These are phyloP conservation scores for Plodia interpunctella DNA, from an alignment of 1,140 invertebrate genomes.

Conservation along the genomic window DNA sequence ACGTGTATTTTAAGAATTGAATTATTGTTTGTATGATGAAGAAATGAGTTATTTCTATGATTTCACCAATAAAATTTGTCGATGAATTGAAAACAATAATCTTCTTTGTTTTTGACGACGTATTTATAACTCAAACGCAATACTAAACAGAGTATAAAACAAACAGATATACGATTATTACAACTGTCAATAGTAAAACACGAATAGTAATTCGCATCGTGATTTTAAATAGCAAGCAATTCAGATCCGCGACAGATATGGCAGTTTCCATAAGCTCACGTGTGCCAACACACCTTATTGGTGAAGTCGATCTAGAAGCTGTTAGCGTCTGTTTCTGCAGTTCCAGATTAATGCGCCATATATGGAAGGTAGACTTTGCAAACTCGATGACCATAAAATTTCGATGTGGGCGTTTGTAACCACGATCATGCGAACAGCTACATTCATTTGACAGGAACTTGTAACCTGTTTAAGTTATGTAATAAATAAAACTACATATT, in stretches of 20 bases:
- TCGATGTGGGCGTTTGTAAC: constrained; percentile 39
- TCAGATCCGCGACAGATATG: constrained; percentile 1
- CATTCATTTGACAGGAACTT: constrained; percentile 59
- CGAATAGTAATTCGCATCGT: neutral
- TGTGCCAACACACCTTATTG: constrained; percentile 16
- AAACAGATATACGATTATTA: too few relatives aligned
- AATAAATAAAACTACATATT: constrained; percentile 52
- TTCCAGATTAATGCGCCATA: constrained; percentile 24
- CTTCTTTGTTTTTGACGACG: too few relatives aligned
- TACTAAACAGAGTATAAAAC: too few relatives aligned
- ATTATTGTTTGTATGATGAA: too few relatives aligned
- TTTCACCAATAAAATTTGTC: too few relatives aligned
- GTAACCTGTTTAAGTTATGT: constrained; percentile 70
- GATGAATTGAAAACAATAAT: too few relatives aligned
- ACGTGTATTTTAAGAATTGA: neutral
- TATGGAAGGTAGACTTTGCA: constrained; percentile 36
- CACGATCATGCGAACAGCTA: constrained; percentile 43
- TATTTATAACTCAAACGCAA: too few relatives aligned
- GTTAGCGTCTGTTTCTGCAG: constrained; percentile 15
- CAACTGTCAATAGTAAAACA: neutral
- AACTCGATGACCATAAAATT: constrained; percentile 46
- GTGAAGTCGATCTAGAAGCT: constrained; percentile 11
- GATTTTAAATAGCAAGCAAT: neutral
- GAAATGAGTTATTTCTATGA: too few relatives aligned
- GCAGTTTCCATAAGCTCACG: neutral